Conservation (phyloP, 2,113 vertebrate species). For the Oreocharis arfaki region DNA sequence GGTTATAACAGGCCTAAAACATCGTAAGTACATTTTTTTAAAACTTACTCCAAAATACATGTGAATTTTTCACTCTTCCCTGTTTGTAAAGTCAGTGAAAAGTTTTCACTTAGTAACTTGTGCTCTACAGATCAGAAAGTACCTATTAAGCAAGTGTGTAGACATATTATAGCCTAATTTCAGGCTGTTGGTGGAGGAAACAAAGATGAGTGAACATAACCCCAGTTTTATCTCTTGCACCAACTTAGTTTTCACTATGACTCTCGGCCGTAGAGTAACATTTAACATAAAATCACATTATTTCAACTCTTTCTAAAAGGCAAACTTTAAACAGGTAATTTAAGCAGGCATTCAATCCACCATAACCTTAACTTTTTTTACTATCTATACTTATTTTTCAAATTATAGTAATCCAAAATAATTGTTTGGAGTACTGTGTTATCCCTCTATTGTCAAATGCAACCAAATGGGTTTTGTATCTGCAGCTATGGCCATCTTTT, state of each 20-base stretch:
- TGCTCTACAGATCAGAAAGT: not conserved
- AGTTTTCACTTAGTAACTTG: not conserved
- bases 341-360: not conserved
- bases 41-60: not conserved
- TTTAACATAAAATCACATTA: not conserved
- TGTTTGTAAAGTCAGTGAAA: not conserved
- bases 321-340: not conserved
- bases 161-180: not conserved
- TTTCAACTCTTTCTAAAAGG: not conserved
- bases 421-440: not conserved
- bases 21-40: not conserved
- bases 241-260: not conserved
- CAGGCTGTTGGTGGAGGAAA: not conserved
- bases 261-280: not conserved
- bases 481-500: not conserved
- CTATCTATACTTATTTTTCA: not conserved
- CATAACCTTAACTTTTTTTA: not conserved
- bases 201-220: not conserved
- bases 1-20: not conserved
- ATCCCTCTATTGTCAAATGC: not conserved
- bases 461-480: not conserved
- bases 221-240: not conserved
- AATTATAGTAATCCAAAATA: not conserved
- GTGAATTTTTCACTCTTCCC: not conserved
- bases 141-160: not conserved